A percentile compares a stretch with the other conserved stretches of the same genome.
Conservation (phyloP, 2,888 invertebrate species). For the Idaea aversata region DNA sequence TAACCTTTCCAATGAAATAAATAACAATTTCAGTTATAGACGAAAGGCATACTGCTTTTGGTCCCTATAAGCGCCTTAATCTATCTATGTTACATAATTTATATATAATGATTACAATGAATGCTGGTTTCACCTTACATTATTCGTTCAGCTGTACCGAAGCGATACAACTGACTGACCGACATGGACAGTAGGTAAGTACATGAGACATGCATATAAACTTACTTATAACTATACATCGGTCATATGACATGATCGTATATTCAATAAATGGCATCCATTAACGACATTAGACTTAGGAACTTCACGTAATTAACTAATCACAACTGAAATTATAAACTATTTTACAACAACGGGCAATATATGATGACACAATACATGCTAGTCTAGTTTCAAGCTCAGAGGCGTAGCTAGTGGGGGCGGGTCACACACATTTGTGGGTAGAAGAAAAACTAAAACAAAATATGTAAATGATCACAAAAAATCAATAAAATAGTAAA, state of each 20-base stretch:
- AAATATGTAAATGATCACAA: no score
- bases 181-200: no score
- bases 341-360: conserved; percentile 12
- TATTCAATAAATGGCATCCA: conserved; percentile 69
- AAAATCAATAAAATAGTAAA: no score
- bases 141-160: conserved; percentile 22
- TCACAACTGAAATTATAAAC: conserved; percentile 45
- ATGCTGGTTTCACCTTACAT: conserved; percentile 36
- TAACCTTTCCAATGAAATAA: no score
- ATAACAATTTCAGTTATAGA: no score
- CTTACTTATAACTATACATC: no score
- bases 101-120: conserved; percentile 8
- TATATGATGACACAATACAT: no score
- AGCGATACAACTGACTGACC: conserved; percentile 8
- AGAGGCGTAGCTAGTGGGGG: no score
- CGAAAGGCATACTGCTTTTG: no score
- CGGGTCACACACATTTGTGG: no score
- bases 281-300: conserved; percentile 61
- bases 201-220: conserved; percentile 1
- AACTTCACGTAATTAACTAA: conserved; percentile 64
- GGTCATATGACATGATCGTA: conserved; percentile 20
- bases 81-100: background rate
- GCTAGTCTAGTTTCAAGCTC: no score
- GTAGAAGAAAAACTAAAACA: no score
- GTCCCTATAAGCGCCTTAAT: background rate